Conservation (phyloP, 2,113 vertebrate genomes). For the Vicugna pacos region DNA sequence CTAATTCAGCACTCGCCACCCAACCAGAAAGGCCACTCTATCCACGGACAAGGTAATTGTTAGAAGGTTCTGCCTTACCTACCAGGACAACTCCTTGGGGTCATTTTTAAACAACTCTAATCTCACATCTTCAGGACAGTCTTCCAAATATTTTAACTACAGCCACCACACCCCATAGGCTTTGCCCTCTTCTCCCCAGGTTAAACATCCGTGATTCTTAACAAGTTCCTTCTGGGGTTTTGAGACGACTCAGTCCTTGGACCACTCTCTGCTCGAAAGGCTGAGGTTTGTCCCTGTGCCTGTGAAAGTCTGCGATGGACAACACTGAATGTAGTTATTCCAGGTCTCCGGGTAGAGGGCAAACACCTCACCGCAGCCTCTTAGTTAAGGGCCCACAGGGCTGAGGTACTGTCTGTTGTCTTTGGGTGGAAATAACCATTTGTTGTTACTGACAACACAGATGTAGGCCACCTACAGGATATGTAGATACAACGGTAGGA, state of each 20-base stretch:
- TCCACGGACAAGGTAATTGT: not conserved
- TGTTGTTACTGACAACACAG: not conserved
- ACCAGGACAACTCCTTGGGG: not conserved
- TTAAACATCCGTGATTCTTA: constrained; percentile 8
- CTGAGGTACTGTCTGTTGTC: not conserved
- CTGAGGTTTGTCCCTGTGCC: not conserved
- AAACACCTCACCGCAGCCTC: not conserved
- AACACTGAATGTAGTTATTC: not conserved
- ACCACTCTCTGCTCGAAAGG: not conserved
- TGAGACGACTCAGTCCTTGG: not conserved
- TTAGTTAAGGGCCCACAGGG: not conserved
- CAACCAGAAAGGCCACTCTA: not conserved
- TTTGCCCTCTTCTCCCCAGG: not conserved
- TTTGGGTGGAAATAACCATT: not conserved
- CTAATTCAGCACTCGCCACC: not conserved
- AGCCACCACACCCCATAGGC: not conserved
- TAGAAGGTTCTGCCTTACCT: not conserved
- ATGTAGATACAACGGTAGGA: not conserved
- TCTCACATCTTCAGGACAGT: not conserved
- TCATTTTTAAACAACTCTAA: not conserved
- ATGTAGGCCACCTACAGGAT: not conserved
- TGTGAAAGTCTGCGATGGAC: not conserved
- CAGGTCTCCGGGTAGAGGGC: not conserved
- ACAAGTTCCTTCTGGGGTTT: not conserved
- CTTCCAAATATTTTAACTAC: constrained; percentile 14